Base-by-base conservation (phyloP, 1,140 invertebrate species). In the Drosophila pseudoobscura region DNA sequence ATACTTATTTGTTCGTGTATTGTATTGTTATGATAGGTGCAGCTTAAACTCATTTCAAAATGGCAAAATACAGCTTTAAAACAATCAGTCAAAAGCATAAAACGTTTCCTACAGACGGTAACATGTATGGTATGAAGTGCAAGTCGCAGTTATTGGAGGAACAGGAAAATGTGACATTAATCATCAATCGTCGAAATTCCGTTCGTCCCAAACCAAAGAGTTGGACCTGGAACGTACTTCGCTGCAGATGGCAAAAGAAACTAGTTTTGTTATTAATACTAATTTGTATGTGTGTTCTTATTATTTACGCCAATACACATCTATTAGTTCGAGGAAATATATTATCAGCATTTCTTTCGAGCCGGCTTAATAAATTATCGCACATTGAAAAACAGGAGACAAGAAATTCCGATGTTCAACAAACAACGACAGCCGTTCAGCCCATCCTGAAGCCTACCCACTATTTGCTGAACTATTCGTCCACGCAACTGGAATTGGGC, bases 181-280 rank as follows among this genome's bases (percentile, higher is more conserved):
- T 87, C 49, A 73, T 88, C 20, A 87, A 87, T 55, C 75, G 82
- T 8, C 59, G 78, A 24, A 87, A 64, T 47, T 43, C 70, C 43
- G 57, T 72, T 24, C 80, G 78, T 13, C 83, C 82, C 47, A 66
- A 63, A 39, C 66, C 66, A 11, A 84, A 79, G 29, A 54, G 63
- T 17, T 87, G 69, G 80, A 44, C 69, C 3, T 66, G 78, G 82
- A 57, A 60, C 20, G 54, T 76, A 31, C 43, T 79, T 6, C 74
- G 82, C 6, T 87, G 83, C 61, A 87, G 63, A 78, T 88, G 75
- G 78, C 78, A 88, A 13, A 89, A 79, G 46, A 89, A 89, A 49
- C 53, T 90, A 35, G 70, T 78, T 41, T 22, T 89, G 9, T 54
- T 80, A 22, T n/a, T 89, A 31, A 79, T 78, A 56, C 69, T 89